Evolutionary conservation across 1,140 invertebrate genomes (phyloP).

Genomic region (Magallana gigas): DNA sequence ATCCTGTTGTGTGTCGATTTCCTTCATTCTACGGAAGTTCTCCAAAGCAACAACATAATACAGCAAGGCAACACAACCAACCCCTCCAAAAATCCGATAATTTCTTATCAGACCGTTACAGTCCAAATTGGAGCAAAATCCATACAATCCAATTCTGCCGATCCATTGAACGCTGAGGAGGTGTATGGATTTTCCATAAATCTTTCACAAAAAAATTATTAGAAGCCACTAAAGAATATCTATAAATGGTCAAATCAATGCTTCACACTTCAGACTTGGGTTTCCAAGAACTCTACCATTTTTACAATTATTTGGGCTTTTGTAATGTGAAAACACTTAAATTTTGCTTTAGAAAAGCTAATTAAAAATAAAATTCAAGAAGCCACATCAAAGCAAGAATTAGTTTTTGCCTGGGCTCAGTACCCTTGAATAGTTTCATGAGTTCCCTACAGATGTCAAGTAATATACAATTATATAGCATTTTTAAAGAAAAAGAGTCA

Average conservation of each 20-base stretch:
- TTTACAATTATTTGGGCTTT: background rate
- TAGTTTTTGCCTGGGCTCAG: too few relatives aligned
- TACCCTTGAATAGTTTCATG: too few relatives aligned
- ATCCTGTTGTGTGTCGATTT: too few relatives aligned
- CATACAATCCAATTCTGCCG: background rate
- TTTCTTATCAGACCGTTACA: background rate
- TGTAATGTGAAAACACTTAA: too few relatives aligned
- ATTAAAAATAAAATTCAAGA: too few relatives aligned
- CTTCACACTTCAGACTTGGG: background rate
- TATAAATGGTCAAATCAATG: background rate
- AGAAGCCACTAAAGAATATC: background rate
- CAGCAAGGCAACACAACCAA: background rate
- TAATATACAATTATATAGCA: too few relatives aligned
- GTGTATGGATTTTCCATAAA: background rate
- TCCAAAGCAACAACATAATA: background rate
- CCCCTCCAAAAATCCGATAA: background rate
- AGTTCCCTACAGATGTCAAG: too few relatives aligned
- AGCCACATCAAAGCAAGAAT: too few relatives aligned
- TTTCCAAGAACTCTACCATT: background rate
- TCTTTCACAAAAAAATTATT: background rate
- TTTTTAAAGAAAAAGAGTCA: too few relatives aligned
- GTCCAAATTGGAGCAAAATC: background rate
- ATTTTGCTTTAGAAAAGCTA: too few relatives aligned
- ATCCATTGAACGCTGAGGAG: background rate
- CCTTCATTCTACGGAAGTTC: background rate